phyloP scores from a whole-genome alignment of 2,113 vertebrate species.

The Melanerpes formicivorus region DNA sequence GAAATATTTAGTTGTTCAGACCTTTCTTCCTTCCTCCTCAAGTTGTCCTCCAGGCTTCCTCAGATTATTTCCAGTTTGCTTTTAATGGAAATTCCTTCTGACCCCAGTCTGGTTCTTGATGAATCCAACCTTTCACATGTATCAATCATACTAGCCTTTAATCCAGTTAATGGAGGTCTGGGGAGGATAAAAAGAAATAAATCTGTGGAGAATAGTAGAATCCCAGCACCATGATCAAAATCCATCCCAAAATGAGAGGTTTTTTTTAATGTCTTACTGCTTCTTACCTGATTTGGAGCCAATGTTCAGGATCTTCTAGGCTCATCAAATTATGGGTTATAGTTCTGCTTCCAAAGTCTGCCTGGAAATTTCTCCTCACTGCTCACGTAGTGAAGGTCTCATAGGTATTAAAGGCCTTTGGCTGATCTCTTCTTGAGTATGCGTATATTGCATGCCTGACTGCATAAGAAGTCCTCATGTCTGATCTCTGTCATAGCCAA shows the following conservation, averaged over 20 bases:
- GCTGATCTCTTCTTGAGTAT: not conserved
- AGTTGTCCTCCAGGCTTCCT: not conserved
- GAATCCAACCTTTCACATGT: not conserved
- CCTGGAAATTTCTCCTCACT: not conserved
- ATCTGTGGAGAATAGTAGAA: not conserved
- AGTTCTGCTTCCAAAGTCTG: not conserved
- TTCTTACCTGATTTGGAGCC: not conserved
- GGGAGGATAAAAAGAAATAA: not conserved
- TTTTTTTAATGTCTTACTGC: not conserved
- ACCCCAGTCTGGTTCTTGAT: not conserved
- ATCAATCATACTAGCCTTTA: constrained; percentile 24
- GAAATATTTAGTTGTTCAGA: not conserved
- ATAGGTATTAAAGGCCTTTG: not conserved
- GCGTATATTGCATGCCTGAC: not conserved
- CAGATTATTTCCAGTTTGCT: constrained; percentile 24
- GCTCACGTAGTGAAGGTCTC: not conserved
- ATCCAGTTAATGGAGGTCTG: not conserved
- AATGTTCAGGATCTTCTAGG: not conserved
- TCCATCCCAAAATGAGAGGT: not conserved
- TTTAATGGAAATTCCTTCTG: constrained; percentile 57
- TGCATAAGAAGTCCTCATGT: not conserved
- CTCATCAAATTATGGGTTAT: not conserved
- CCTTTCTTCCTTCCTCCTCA: not conserved
- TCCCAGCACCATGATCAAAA: not conserved
- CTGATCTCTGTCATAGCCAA: not conserved